These are phyloP conservation scores for Poeciliopsis occidentalis DNA, from an alignment of 2,113 vertebrate genomes.

Conservation along the genomic window DNA sequence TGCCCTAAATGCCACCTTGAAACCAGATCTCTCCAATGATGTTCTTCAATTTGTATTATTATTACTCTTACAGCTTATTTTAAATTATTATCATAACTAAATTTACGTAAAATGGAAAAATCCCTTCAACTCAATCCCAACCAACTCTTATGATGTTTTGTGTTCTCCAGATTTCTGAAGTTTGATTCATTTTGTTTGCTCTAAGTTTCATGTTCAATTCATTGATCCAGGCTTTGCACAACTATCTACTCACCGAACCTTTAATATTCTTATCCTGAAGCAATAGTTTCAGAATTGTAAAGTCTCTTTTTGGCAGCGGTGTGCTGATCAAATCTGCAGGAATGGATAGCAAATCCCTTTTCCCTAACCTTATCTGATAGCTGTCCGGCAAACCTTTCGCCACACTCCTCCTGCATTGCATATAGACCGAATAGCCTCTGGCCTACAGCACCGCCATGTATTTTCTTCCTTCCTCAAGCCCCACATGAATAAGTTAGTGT, in stretches of 20 bases:
- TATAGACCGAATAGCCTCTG: slow-evolving; percentile 45
- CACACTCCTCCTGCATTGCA: slow-evolving; percentile 50
- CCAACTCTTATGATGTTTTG: not conserved
- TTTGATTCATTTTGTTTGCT: not conserved
- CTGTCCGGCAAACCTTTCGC: slow-evolving; percentile 55
- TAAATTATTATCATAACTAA: not conserved
- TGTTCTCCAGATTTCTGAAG: not conserved
- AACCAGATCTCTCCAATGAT: not conserved
- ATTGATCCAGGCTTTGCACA: slow-evolving; percentile 7
- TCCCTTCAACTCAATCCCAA: not conserved
- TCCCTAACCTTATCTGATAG: slow-evolving; percentile 61
- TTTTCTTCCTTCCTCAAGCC: slow-evolving; percentile 33
- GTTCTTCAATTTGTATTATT: not conserved
- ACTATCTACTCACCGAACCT: slow-evolving; percentile 19
- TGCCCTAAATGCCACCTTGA: not conserved
- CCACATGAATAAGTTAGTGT: slow-evolving; percentile 64
- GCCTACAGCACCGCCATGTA: slow-evolving; percentile 30
- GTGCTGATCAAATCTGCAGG: slow-evolving; percentile 63
- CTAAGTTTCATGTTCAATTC: slow-evolving; percentile 2
- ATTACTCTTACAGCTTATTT: not conserved
- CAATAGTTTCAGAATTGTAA: slow-evolving; percentile 36
- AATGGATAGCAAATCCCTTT: slow-evolving; percentile 59
- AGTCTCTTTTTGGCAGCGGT: slow-evolving; percentile 40
- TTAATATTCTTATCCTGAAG: slow-evolving; percentile 44
- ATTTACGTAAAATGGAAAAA: not conserved